Percentiles rank a stretch among this genome's conserved stretches.
Evolutionary conservation across 2,113 vertebrate species (phyloP).

Genomic region (Dasyurus viverrinus): DNA sequence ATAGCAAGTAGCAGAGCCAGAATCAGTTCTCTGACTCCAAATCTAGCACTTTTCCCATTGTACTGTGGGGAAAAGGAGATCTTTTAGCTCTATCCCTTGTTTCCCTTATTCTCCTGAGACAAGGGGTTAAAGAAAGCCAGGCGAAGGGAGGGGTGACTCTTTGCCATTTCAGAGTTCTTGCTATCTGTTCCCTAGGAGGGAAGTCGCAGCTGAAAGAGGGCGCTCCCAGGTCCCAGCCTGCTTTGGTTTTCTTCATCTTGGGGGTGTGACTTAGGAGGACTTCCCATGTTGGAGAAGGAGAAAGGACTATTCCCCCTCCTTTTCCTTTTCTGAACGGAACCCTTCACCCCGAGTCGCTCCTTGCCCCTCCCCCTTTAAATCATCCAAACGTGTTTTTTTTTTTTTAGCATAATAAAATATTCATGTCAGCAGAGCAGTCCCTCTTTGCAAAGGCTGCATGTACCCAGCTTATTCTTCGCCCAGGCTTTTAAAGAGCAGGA

Average conservation of each 20-base stretch:
- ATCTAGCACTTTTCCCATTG: neutral
- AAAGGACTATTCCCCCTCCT: neutral
- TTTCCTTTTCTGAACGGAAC: neutral
- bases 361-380: constrained; percentile 75
- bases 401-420: constrained; percentile 91
- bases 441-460: constrained; percentile 84
- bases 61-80: neutral
- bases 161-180: neutral
- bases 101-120: neutral
- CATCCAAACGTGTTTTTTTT: constrained; percentile 65
- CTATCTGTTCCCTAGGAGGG: neutral
- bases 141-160: neutral
- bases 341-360: constrained; percentile 55
- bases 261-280: neutral
- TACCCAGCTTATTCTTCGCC: constrained; percentile 78
- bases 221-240: neutral
- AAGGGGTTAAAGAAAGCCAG: neutral
- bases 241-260: neutral
- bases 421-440: constrained; percentile 89
- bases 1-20: neutral
- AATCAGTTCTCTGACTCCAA: neutral
- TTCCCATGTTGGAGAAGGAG: neutral
- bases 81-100: neutral
- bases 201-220: neutral
- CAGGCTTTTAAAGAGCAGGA: constrained; percentile 87